These are phyloP conservation scores for Notolabrus celidotus DNA, from an alignment of 2,797 vertebrate genomes.

Conservation along the genomic window DNA sequence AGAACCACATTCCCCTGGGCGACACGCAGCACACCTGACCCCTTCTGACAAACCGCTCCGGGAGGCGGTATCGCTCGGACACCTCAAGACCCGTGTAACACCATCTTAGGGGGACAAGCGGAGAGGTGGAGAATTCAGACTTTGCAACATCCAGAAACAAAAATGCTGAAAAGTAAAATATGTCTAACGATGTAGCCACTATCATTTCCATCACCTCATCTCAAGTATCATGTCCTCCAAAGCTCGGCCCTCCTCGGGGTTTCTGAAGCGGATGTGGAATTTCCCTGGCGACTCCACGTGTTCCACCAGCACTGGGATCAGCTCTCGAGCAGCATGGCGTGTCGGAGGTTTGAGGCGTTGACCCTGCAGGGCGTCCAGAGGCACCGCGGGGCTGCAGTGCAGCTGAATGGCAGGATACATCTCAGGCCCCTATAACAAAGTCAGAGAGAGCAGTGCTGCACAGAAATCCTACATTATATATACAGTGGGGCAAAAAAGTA, in stretches of 20 bases:
- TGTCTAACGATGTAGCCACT: not conserved
- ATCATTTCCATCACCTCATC: constrained; percentile 89
- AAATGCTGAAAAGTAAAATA: not conserved
- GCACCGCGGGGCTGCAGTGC: constrained; percentile 70
- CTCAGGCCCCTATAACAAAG: constrained; percentile 15
- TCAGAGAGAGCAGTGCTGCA: not conserved
- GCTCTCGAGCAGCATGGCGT: constrained; percentile 66
- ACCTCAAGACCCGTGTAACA: constrained; percentile 89
- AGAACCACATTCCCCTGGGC: constrained; percentile 90
- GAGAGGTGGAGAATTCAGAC: not conserved
- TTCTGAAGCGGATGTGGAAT: constrained; percentile 89
- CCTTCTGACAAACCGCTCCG: constrained; percentile 81
- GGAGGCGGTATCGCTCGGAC: constrained; percentile 88
- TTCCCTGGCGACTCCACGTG: constrained; percentile 87
- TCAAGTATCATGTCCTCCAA: constrained; percentile 93
- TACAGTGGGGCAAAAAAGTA: too few species aligned
- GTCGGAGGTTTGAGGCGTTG: constrained; percentile 85
- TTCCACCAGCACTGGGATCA: constrained; percentile 89
- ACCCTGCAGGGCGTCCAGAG: constrained; percentile 87
- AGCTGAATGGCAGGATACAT: constrained; percentile 57
- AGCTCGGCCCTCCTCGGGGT: constrained; percentile 79
- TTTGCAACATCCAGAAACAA: not conserved
- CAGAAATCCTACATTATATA: not conserved
- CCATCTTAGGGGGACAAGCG: constrained; percentile 73
- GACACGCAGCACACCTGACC: constrained; percentile 92